Evolutionary conservation across 2,888 invertebrate genomes (phyloP), one percentile per base, ranked within the genome.

Genomic region (Perizoma affinitatum): DNA sequence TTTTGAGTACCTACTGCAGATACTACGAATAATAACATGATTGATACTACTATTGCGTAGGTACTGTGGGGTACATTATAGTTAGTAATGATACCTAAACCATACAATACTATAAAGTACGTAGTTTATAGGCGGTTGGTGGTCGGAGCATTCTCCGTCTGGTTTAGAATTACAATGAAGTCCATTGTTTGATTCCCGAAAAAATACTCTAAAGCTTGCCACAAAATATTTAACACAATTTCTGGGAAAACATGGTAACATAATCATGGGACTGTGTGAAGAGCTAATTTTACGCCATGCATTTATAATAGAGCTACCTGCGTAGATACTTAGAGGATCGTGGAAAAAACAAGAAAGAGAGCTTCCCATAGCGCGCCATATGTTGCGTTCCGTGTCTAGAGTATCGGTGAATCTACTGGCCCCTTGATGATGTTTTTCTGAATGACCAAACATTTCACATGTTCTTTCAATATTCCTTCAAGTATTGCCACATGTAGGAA

Each of bases 331-430:
- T 22, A 22, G 22, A 65, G 59, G 63, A 72, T 76, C 77, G 77
- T 81, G 81, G 79, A 81, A 84, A 84, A 74, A 79, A 78, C 61
- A 77, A 75, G 73, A 78, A 71, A 76, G 70, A 70, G 50, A 65
- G 68, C 69, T 82, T 86, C 80, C 73, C 80, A 78, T 71, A 68
- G 62, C 70, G 3, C 22, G 67, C 84, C 87, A 87, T 78, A 82
- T 87, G 87, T 78, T 67, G 77, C 64, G 69, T 59, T 82, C 75
- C 71, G 72, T 76, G 74, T 77, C 81, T 82, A 86, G 83, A 22
- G 11, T 38, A 38, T 22, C 22, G 4, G 7, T 38, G 5, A 7
- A 38, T 6, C 38, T 38, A 38, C 38, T 38, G 72, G 72, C 71
- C 70, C 65, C 75, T 70, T 68, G 59, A 61, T 54, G 43, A 45